Evolutionary conservation across 2,888 invertebrate genomes (phyloP), one percentile per base, ranked within the genome.

Genomic region (Harmothoe impar): DNA sequence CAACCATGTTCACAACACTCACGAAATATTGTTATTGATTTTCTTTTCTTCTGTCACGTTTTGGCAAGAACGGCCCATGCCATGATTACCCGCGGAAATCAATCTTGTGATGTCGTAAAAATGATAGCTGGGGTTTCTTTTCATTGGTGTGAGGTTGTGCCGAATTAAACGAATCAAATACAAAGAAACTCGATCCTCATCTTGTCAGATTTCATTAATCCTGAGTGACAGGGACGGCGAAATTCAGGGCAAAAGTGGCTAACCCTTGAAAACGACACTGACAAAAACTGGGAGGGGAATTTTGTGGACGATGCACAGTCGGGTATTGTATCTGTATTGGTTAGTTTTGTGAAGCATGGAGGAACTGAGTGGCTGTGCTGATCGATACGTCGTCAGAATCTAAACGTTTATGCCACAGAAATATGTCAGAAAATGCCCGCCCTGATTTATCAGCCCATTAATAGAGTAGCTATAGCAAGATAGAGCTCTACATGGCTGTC

Each of bases 141-240:
- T n/a, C 81, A 81, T 43, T 20, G 33, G n/a, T 81, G n/a, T 81
- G 81, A 33, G 17, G 43, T 81, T 81, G 10, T 15, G 81, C 43
- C 23, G 81, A 81, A 81, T 23, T 43, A 35, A 81, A 81, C 20
- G 20, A 81, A 81, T 17, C n/a, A 33, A 33, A 77, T n/a, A 77
- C 17, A 23, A 81, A 81, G 81, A 81, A 77, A 81, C 81, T n/a
- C 43, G 25, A 43, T 43, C 35, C 33, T 35, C 0, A 43, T 35
- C 43, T 12, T 81, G 81, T 81, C 81, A n/a, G 33, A 81, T 81
- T 81, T 20, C 35, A 81, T 81, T 81, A 81, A 35, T 81, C 81
- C 81, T 15, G 81, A 25, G 23, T 81, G 81, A 43, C 81, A 81
- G 23, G 35, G 35, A 43, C 20, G 0, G 20, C 33, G 23, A 43